Base-by-base conservation (phyloP, 2,797 vertebrate genomes). In the Sphaeramia orbicularis region DNA sequence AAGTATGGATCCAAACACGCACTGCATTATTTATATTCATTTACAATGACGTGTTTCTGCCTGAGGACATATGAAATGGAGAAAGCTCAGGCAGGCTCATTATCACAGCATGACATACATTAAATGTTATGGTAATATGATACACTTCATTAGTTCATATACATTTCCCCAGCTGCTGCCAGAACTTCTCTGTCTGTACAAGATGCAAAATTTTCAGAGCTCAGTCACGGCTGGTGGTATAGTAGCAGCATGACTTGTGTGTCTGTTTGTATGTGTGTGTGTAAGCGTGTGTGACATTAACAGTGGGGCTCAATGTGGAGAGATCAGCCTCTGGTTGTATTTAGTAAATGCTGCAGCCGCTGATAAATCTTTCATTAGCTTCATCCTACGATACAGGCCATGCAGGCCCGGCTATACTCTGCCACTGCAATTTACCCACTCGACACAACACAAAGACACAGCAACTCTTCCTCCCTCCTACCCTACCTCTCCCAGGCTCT, bases 321-420 rank as follows among this genome's bases (percentile, higher is more conserved):
- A 93, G 91, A 92, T 93, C 91, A 93, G 93, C 94, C 93, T 89
- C 93, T 92, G 93, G 94, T 93, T 93, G 92, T 94, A 94, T 94
- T 94, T 94, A 93, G 92, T 91, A 91, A 93, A 94, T 90, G 93
- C 92, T 94, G 94, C 90, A 91, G 92, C 91, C 89, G 85, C 93
- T 94, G 94, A 94, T 95, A 95, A 93, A 95, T 95, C 93, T 95
- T 95, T 95, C 92, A 95, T 95, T 94, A 95, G 92, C 90, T 90
- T 93, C 92, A 91, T 94, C 93, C 93, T 91, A 83, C 92, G 91
- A 95, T 93, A 91, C 91, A 93, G 92, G 87, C 89, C 77, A 71
- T 79, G 87, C 91, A 90, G 92, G 87, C 86, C 80, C 75, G 65
- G 89, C 92, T 91, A 80, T 87, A 90, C 89, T 91, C 90, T 92